phyloP scores from a whole-genome alignment of 2,113 vertebrate species.

The Serilophus lunatus region DNA sequence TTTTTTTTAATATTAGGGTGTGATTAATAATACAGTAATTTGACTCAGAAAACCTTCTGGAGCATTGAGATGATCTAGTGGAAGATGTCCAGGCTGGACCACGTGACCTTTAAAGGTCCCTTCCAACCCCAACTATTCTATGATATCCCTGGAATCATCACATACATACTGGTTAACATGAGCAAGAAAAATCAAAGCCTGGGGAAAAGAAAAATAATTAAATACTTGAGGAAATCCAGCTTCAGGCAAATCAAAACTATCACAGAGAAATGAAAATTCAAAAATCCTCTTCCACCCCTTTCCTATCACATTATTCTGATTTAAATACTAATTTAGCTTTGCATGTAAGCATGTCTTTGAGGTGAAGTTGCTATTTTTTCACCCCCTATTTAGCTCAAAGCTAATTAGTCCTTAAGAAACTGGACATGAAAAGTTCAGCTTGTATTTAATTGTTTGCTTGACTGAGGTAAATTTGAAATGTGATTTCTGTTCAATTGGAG shows the following conservation, averaged over 20 bases:
- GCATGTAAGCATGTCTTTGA: not conserved
- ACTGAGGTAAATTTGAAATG: not conserved
- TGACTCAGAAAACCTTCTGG: not conserved
- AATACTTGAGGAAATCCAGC: conserved; percentile 14
- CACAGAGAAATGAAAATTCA: not conserved
- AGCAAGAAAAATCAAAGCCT: conserved; percentile 10
- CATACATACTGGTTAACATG: not conserved
- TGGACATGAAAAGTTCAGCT: not conserved
- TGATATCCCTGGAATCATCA: not conserved
- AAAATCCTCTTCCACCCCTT: not conserved
- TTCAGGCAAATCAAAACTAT: conserved; percentile 8
- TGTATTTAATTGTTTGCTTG: not conserved
- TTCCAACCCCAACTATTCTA: not conserved
- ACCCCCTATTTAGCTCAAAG: not conserved
- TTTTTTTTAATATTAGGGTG: not conserved
- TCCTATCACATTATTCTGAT: not conserved
- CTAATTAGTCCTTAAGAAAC: not conserved
- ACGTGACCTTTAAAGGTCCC: not conserved
- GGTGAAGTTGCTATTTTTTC: not conserved
- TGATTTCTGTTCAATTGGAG: not conserved
- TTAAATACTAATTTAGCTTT: conserved; percentile 16
- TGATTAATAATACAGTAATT: not conserved
- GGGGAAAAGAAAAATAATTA: conserved; percentile 33
- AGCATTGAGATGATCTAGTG: not conserved
- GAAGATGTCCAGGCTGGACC: not conserved